Conservation (phyloP, 1,140 invertebrate species). For the Dinoponera quadriceps region DNA sequence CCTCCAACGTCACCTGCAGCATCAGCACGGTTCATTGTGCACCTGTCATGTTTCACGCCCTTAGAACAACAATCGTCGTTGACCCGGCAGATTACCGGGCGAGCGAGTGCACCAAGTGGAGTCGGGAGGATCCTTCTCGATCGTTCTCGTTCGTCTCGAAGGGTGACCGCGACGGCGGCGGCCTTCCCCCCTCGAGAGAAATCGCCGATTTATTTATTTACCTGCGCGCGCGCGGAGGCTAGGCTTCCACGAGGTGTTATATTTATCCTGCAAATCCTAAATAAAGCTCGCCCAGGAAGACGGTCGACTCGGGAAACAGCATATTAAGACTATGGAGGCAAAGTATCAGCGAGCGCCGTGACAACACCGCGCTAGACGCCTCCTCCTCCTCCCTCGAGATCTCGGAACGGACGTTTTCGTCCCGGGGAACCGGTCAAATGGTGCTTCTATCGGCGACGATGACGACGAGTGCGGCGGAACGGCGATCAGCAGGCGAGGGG, state of each 20-base stretch:
- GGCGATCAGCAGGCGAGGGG: conserved; percentile 17
- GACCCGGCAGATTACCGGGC: conserved; percentile 77
- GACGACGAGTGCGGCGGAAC: conserved; percentile 17
- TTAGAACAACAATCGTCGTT: conserved; percentile 84
- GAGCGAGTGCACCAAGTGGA: conserved; percentile 9
- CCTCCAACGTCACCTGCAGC: conserved; percentile 82
- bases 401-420: conserved; percentile 35
- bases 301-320: conserved; percentile 61
- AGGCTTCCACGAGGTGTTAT: conserved; percentile 50
- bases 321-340: conserved; percentile 64
- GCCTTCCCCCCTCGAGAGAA: conserved; percentile 37
- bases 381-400: not conserved
- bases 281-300: conserved; percentile 76
- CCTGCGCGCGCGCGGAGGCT: conserved; percentile 54
- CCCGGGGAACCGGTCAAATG: conserved; percentile 61
- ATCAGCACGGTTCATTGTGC: conserved; percentile 80
- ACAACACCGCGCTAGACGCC: conserved; percentile 41
- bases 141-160: conserved; percentile 42
- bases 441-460: conserved; percentile 47
- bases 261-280: conserved; percentile 81
- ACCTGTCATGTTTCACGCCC: conserved; percentile 85
- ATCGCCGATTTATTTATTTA: conserved; percentile 78
- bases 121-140: conserved; percentile 20
- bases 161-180: conserved; percentile 35
- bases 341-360: conserved; percentile 50